phyloP scores from a whole-genome alignment of 1,140 invertebrate genomes.

The Hyposmocoma kahamanoa region DNA sequence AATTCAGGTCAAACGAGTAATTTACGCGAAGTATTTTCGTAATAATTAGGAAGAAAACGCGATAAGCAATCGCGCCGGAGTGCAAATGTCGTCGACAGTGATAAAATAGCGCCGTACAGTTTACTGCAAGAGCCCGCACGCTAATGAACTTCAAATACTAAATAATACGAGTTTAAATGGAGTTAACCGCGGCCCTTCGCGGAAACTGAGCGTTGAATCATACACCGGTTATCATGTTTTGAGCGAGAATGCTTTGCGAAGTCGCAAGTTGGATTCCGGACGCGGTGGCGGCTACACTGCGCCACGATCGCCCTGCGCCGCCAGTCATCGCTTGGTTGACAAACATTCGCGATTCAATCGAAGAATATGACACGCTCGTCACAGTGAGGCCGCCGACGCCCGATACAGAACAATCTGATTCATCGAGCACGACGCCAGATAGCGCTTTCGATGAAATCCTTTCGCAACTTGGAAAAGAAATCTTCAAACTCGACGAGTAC shows the following conservation, averaged over 20 bases:
- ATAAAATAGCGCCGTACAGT: conserved; percentile 14
- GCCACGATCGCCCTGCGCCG: conserved; percentile 43
- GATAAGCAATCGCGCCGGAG: conserved; percentile 57
- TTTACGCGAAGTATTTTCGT: conserved; percentile 28
- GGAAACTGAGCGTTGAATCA: conserved; percentile 63
- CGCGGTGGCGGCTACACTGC: conserved; percentile 55
- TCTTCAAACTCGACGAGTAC: conserved; percentile 65
- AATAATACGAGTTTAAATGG: conserved; percentile 16
- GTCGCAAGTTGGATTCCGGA: conserved; percentile 68
- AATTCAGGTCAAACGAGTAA: conserved; percentile 32
- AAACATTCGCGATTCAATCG: conserved; percentile 45
- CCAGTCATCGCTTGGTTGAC: conserved; percentile 59
- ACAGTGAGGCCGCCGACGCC: conserved; percentile 27
- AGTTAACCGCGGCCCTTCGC: conserved; percentile 48
- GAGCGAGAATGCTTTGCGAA: conserved; percentile 49
- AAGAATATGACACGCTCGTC: conserved; percentile 64
- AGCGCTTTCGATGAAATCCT: conserved; percentile 68
- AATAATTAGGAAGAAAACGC: conserved; percentile 46
- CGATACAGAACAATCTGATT: conserved; percentile 11
- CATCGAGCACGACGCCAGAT: conserved; percentile 33
- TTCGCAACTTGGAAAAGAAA: conserved; percentile 63
- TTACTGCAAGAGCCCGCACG: conserved; percentile 5
- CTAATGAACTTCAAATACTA: conserved; percentile 14
- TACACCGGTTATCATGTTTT: conserved; percentile 64
- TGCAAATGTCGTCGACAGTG: conserved; percentile 62